Evolutionary conservation across 1,140 invertebrate genomes (phyloP).

Genomic region (Apis florea): DNA sequence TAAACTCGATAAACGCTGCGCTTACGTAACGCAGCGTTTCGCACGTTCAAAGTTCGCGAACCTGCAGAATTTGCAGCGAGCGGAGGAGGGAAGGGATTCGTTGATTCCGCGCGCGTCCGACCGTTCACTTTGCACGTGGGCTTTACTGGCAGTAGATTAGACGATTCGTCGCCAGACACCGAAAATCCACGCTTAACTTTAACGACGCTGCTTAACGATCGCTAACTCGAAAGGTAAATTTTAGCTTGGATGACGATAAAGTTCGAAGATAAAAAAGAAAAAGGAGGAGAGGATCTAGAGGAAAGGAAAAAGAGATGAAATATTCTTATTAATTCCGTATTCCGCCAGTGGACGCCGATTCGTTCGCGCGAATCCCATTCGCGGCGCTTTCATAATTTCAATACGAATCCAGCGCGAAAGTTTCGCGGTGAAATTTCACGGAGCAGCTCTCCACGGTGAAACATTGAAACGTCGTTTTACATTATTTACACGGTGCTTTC

Average conservation of each 20-base stretch:
- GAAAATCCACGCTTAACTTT: neutral
- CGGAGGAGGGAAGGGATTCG: neutral
- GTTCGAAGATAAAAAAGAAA: neutral
- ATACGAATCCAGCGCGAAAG: slow-evolving; percentile 23
- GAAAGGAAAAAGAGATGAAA: neutral
- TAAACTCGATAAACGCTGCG: no score
- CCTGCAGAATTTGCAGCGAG: neutral
- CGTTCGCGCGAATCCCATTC: neutral
- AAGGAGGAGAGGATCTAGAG: no score
- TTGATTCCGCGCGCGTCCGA: neutral
- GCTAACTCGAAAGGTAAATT: neutral
- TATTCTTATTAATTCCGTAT: neutral
- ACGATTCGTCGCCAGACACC: neutral
- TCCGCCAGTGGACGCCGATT: neutral
- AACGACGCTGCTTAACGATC: neutral
- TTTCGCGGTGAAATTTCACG: neutral
- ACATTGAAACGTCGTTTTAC: neutral
- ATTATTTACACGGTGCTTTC: slow-evolving; percentile 29
- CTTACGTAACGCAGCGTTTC: neutral
- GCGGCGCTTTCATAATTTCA: slow-evolving; percentile 4
- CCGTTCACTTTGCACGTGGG: neutral
- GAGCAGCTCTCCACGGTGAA: neutral
- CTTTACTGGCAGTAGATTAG: slow-evolving; percentile 3
- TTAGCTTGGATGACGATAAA: neutral
- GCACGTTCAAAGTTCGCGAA: slow-evolving; percentile 18